phyloP scores from a whole-genome alignment of 1,140 invertebrate genomes.

The Drosophila varians region DNA sequence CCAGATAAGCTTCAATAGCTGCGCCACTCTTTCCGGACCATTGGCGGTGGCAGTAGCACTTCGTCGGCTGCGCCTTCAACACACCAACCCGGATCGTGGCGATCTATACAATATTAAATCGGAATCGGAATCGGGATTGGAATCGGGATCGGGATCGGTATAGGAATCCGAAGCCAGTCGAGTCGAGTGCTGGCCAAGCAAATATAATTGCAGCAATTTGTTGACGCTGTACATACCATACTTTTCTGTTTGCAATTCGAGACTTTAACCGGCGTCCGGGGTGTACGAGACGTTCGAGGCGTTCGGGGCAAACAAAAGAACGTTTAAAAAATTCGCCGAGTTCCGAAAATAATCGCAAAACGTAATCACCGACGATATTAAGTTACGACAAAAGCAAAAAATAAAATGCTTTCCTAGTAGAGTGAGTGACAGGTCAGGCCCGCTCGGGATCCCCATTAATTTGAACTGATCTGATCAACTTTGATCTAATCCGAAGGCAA shows the following conservation, averaged over 20 bases:
- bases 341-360: constrained; percentile 17
- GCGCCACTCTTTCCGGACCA: constrained; percentile 70
- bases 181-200: constrained; percentile 3
- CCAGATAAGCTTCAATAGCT: constrained; percentile 53
- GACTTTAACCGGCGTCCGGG: constrained; percentile 4
- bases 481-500: constrained; percentile 67
- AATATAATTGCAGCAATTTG: constrained; percentile 44
- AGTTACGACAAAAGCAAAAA: constrained; percentile 23
- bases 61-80: constrained; percentile 61
- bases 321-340: constrained; percentile 31
- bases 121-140: constrained; percentile 28
- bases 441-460: constrained; percentile 32
- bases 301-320: constrained; percentile 21
- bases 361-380: constrained; percentile 26
- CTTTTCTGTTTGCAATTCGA: constrained; percentile 24
- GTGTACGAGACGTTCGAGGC: no score
- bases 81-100: constrained; percentile 49
- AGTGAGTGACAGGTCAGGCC: constrained; percentile 29
- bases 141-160: constrained; percentile 16
- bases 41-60: constrained; percentile 72
- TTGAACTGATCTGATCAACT: constrained; percentile 39
- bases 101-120: constrained; percentile 7
- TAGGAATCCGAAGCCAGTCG: neutral
- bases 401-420: constrained; percentile 45
- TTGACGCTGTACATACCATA: constrained; percentile 31